Base-by-base conservation (phyloP, 2,797 vertebrate genomes). In the Enteromius trimaculatus region DNA sequence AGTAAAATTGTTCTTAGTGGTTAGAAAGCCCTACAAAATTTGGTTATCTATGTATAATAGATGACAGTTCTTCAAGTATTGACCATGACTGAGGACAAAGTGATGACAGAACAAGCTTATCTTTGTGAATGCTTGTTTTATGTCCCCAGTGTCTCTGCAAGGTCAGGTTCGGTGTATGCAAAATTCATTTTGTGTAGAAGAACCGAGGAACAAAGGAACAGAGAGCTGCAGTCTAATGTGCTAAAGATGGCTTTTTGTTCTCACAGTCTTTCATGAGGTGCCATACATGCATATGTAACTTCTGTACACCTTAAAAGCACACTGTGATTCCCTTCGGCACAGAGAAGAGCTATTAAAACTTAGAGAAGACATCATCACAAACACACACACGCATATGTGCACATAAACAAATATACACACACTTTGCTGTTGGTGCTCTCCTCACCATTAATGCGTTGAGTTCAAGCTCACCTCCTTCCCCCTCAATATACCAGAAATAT, bases 291-390 rank as follows among this genome's bases (percentile, higher is more conserved):
- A 77, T 77, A 66, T 84, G 86, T 74, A 85, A 84, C 64, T 87
- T 85, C 58, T 62, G n/a, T 75, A 84, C 77, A 77, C 84, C 79
- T 55, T 87, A 82, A 75, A 83, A 82, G 79, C 81, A 82, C 85
- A 84, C 85, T 80, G 84, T 85, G 58, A 89, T 86, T 88, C 88
- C 91, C 84, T 83, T 10, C 78, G 84, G 86, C 88, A 84, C 44
- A 53, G 2, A 85, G 64, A 69, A 84, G 81, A 75, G 77, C 85
- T 88, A 88, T 69, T 89, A 71, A 84, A 78, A 71, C 9, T 39
- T 58, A 34, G 44, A 71, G 53, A 37, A 72, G 65, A 77, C 21
- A 58, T 75, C 62, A n/a, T 39, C 26, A 81, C 64, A 84, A 39
- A 82, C 42, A 84, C 71, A 69, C 49, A 84, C 77, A 69, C 7